Percentiles rank a stretch among this genome's conserved stretches.
Conservation (phyloP, 1,140 invertebrate species). For the Drosophila parabipectinata region DNA sequence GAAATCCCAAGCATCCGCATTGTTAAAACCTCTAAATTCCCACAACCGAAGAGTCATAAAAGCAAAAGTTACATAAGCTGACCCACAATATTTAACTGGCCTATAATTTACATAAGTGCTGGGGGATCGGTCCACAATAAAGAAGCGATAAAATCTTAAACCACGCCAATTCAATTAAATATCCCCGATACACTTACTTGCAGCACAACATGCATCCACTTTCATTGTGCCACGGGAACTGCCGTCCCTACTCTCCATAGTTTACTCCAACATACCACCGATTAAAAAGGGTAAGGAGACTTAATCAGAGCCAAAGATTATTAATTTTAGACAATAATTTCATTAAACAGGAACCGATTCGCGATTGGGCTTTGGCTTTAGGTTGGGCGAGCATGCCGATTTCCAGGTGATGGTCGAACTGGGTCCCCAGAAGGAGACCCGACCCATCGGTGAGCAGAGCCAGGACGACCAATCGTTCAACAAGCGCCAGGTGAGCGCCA, state of each 20-base stretch:
- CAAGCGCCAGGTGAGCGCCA: constrained; percentile 74
- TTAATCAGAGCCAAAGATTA: background rate
- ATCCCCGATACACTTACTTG: constrained; percentile 7
- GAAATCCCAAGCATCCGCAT: constrained; percentile 17
- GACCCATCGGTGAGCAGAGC: constrained; percentile 85
- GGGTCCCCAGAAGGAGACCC: constrained; percentile 90
- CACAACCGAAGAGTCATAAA: constrained; percentile 20
- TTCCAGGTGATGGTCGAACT: constrained; percentile 91
- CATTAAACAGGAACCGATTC: constrained; percentile 89
- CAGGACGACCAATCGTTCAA: constrained; percentile 69
- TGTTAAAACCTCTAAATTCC: constrained; percentile 15
- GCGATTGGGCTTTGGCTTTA: constrained; percentile 90
- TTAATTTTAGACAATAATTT: background rate
- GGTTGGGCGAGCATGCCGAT: constrained; percentile 91
- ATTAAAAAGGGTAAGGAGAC: constrained; percentile 90
- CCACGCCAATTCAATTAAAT: constrained; percentile 25
- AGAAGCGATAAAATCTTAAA: constrained; percentile 13
- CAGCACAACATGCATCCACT: constrained; percentile 61
- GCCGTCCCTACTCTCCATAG: constrained; percentile 89
- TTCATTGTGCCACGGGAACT: constrained; percentile 91
- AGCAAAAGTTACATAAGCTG: constrained; percentile 18
- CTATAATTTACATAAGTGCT: constrained; percentile 42
- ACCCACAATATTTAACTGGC: constrained; percentile 7
- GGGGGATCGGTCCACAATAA: constrained; percentile 10
- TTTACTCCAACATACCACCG: constrained; percentile 92